Conservation (phyloP, 2,113 vertebrate species). For the Plotosus lineatus region DNA sequence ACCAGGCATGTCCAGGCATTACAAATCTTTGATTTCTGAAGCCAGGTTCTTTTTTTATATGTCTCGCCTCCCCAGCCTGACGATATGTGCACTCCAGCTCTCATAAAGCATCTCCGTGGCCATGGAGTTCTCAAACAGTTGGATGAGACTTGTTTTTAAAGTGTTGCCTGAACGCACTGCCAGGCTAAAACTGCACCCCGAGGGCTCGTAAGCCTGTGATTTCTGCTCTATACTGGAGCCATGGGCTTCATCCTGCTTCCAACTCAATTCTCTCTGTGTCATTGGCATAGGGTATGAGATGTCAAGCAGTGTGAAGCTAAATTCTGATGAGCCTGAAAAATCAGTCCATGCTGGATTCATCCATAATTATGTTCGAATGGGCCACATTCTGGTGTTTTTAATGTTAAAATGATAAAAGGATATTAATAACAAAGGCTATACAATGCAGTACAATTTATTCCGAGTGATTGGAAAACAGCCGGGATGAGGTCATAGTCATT, state of each 20-base stretch:
- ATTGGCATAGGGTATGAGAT: conserved; percentile 56
- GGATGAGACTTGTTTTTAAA: conserved; percentile 66
- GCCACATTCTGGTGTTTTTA: conserved; percentile 1
- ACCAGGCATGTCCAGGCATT: conserved; percentile 50
- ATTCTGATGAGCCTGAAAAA: conserved; percentile 26
- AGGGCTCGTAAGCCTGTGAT: conserved; percentile 65
- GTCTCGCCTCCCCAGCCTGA: conserved; percentile 49
- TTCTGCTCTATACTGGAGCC: conserved; percentile 58
- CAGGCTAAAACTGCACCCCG: conserved; percentile 63
- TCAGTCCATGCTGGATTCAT: conserved; percentile 24
- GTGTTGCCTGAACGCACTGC: conserved; percentile 66
- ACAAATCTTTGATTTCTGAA: conserved; percentile 61
- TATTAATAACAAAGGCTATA: neutral
- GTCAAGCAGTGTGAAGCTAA: conserved; percentile 46
- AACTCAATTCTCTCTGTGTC: conserved; percentile 55
- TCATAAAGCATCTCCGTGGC: conserved; percentile 63
- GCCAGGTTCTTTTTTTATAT: conserved; percentile 58
- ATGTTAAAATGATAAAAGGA: conserved; percentile 11
- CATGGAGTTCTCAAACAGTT: conserved; percentile 58
- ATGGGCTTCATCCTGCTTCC: conserved; percentile 56
- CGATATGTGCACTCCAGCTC: conserved; percentile 48
- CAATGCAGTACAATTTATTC: conserved; percentile 4
- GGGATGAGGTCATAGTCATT: conserved; percentile 19
- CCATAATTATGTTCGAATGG: conserved; percentile 32
- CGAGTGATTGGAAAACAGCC: conserved; percentile 5